Conservation (phyloP, 2,888 invertebrate species). For the Chaitophorus viminalis region DNA sequence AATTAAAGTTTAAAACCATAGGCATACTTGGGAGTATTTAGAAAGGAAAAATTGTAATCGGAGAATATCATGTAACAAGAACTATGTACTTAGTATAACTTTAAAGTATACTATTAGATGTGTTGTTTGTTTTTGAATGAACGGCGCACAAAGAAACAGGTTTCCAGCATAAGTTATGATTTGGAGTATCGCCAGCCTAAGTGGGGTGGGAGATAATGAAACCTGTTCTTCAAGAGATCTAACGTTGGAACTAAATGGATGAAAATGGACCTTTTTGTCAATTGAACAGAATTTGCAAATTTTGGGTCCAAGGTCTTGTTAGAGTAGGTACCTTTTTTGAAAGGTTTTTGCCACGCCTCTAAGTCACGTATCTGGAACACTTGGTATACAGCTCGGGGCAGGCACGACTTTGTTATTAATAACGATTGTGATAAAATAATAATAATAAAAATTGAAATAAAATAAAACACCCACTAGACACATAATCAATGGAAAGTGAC, state of each 20-base stretch:
- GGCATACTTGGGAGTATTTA: slow-evolving; percentile 1
- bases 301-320: slow-evolving; percentile 48
- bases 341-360: slow-evolving; percentile 56
- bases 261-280: background rate
- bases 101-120: slow-evolving; percentile 36
- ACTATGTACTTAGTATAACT: slow-evolving; percentile 28
- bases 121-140: slow-evolving; percentile 44
- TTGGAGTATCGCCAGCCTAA: slow-evolving; percentile 36
- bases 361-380: slow-evolving; percentile 60
- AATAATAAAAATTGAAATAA: slow-evolving; percentile 11
- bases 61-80: slow-evolving; percentile 21
- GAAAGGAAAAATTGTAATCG: slow-evolving; percentile 35
- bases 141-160: slow-evolving; percentile 55
- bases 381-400: slow-evolving; percentile 47
- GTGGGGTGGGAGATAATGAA: slow-evolving; percentile 38
- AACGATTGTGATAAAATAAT: slow-evolving; percentile 54
- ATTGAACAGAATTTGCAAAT: background rate
- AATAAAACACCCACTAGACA: slow-evolving; percentile 31
- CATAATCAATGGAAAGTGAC: slow-evolving; percentile 9
- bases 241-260: background rate
- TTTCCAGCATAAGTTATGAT: slow-evolving; percentile 45
- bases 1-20: background rate
- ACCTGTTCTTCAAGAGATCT: slow-evolving; percentile 22
- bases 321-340: slow-evolving; percentile 44
- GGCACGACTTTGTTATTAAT: slow-evolving; percentile 58